Conservation (phyloP, 2,113 vertebrate species). For the Nibea albiflora region DNA sequence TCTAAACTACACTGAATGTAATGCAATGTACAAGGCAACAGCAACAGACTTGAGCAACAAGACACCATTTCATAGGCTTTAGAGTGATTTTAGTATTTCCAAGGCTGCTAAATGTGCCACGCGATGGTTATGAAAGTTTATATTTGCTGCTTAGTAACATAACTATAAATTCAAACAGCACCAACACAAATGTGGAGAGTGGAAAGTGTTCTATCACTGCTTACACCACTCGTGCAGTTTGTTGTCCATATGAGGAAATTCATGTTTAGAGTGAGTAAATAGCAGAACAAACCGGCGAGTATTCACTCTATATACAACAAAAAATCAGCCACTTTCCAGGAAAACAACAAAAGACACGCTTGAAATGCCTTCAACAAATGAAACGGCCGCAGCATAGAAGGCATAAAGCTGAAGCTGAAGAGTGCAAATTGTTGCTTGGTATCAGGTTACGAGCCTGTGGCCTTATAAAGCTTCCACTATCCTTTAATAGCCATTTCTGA, state of each 20-base stretch:
- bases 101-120: neutral
- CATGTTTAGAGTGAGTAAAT: conserved; percentile 37
- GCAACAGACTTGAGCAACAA: neutral
- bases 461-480: neutral
- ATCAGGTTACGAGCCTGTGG: neutral
- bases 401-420: conserved; percentile 1
- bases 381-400: neutral
- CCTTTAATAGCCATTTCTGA: neutral
- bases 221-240: conserved; percentile 30
- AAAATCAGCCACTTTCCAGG: conserved; percentile 22
- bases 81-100: neutral
- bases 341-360: conserved; percentile 5
- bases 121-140: conserved; percentile 47
- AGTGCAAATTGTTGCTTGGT: neutral
- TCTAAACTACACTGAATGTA: neutral
- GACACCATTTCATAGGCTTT: neutral
- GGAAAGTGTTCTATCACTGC: conserved; percentile 48
- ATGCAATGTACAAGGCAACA: neutral
- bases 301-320: conserved; percentile 1
- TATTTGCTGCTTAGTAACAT: conserved; percentile 62
- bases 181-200: conserved; percentile 34
- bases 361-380: conserved; percentile 7
- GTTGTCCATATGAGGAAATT: conserved; percentile 57
- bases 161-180: conserved; percentile 49
- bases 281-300: conserved; percentile 29